Base-by-base conservation (phyloP, 2,888 invertebrate species). In the Malthinus seriepunctatus region DNA sequence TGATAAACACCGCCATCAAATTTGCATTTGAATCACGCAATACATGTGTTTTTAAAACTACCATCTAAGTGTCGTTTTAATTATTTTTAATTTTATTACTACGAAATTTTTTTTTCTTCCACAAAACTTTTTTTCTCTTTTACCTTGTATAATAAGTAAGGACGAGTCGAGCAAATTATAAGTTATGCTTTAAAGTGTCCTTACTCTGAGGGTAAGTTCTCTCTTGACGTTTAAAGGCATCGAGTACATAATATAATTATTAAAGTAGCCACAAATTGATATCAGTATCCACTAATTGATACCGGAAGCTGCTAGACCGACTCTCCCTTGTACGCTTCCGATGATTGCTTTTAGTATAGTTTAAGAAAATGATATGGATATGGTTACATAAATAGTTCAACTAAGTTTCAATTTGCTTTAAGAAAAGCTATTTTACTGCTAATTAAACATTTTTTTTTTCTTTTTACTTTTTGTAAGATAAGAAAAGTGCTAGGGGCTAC, bases 21-120 rank as follows among this genome's bases (percentile, higher is more conserved):
- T 77, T 77, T 77, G 76, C 77, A 77, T 77, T 68, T 74, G 75
- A 77, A 77, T 76, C 73, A 69, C 71, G 71, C 70, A 69, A 71
- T 75, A 73, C 74, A 73, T 70, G 67, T 68, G 69, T 68, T 71
- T 68, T 67, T 66, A 65, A 64, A 68, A 63, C 60, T 53, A 42
- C 38, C 38, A 44, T 37, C 56, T 56, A 50, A 56, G 50, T 56
- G 8, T 15, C 39, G 15, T 42, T 42, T 42, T 42, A 14, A 42
- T 42, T 42, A 15, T 42, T 23, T 42, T 42, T 5, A 2, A 5
- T 5, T 23, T 23, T 23, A n/a, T n/a, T n/a, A n/a, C 5, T 5
- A 23, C 23, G 23, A 23, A 23, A 23, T 3, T 23, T 5, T 23
- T 5, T 23, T 23, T 23, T 23, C 23, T 23, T 23, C 5, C 5